phyloP scores from a whole-genome alignment of 1,140 invertebrate species.

The Bombus huntii region DNA sequence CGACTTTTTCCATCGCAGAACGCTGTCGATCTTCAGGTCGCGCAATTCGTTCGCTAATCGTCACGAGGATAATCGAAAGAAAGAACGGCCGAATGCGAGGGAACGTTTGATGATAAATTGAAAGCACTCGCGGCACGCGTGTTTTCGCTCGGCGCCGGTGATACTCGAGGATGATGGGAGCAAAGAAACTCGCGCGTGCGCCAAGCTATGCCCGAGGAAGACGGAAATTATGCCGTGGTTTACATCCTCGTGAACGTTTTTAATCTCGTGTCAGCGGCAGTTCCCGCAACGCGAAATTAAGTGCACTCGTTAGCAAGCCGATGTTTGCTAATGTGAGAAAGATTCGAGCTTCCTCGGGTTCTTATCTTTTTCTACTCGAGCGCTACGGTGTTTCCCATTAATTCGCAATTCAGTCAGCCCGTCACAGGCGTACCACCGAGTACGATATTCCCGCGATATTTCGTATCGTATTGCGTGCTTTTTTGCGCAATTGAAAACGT shows the following conservation, averaged over 20 bases:
- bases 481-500: too few species aligned
- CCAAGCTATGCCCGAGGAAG: neutral
- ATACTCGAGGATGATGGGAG: neutral
- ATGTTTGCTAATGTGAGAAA: slow-evolving; percentile 69
- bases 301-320: slow-evolving; percentile 70
- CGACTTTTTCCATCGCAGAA: too few species aligned
- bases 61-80: too few species aligned
- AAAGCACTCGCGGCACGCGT: neutral
- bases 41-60: too few species aligned
- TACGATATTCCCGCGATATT: neutral
- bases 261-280: slow-evolving; percentile 69
- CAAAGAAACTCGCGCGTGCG: slow-evolving; percentile 20
- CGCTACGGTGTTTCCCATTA: slow-evolving; percentile 55
- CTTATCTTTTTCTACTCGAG: slow-evolving; percentile 61
- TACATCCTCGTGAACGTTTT: slow-evolving; percentile 67
- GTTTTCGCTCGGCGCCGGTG: neutral
- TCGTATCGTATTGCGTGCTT: neutral
- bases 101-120: neutral
- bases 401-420: slow-evolving; percentile 54
- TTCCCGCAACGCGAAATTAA: slow-evolving; percentile 66
- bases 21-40: too few species aligned
- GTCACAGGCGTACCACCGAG: slow-evolving; percentile 9
- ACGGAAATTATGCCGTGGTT: slow-evolving; percentile 60
- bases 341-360: slow-evolving; percentile 55
- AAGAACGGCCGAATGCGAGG: too few species aligned